phyloP scores from a whole-genome alignment of 1,140 invertebrate species.

The Vanessa tameamea region DNA sequence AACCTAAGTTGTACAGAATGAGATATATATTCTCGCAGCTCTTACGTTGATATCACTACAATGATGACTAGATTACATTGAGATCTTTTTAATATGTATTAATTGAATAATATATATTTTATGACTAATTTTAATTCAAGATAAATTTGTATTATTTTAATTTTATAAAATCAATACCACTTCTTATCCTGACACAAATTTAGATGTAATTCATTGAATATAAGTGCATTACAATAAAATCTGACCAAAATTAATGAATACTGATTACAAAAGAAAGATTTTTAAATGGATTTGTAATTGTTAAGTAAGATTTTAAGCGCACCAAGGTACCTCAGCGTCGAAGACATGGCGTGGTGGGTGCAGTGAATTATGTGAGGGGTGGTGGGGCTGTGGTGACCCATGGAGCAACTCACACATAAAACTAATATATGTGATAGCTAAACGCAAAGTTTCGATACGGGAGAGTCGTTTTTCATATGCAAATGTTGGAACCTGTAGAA shows the following conservation, averaged over 20 bases:
- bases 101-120: too few species aligned
- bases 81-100: too few species aligned
- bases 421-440: constrained; percentile 99
- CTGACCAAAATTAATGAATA: not conserved
- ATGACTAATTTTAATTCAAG: too few species aligned
- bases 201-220: too few species aligned
- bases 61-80: too few species aligned
- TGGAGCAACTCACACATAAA: constrained; percentile 96
- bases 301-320: constrained; percentile 49
- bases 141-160: too few species aligned
- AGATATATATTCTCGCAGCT: not conserved
- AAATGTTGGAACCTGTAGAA: constrained; percentile 94
- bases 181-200: too few species aligned
- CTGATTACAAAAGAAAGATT: not conserved
- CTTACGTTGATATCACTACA: too few species aligned
- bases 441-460: constrained; percentile 96
- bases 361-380: constrained; percentile 47
- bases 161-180: too few species aligned
- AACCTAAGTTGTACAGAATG: not conserved
- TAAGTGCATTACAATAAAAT: too few species aligned
- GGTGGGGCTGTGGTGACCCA: constrained; percentile 81
- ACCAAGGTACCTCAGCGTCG: constrained; percentile 77
- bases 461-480: constrained; percentile 99
- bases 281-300: not conserved
- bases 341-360: constrained; percentile 69